Evolutionary conservation across 2,888 invertebrate genomes (phyloP).

Genomic region (Caradrina clavipalpis): DNA sequence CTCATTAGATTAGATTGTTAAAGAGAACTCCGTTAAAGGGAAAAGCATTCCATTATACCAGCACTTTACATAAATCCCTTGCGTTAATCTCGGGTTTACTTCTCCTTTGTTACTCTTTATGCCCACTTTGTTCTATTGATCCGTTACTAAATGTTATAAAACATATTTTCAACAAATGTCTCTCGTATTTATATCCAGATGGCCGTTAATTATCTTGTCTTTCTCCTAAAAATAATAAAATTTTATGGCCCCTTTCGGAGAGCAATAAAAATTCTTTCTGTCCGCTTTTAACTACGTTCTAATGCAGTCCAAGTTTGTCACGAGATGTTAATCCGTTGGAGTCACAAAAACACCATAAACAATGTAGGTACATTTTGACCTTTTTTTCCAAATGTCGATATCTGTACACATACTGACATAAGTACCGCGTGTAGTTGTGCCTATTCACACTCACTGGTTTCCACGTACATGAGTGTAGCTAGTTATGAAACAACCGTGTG

Average conservation of each 20-base stretch:
- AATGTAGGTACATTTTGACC: slow-evolving; percentile 56
- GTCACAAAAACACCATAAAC: slow-evolving; percentile 75
- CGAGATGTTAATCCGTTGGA: slow-evolving; percentile 78
- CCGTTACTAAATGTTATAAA: slow-evolving; percentile 54
- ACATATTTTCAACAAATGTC: slow-evolving; percentile 60
- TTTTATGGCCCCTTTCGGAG: slow-evolving; percentile 80
- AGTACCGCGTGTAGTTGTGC: slow-evolving; percentile 59
- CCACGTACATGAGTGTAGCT: slow-evolving; percentile 62
- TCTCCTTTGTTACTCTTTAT: slow-evolving; percentile 26
- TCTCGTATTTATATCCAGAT: slow-evolving; percentile 65
- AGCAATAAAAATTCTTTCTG: slow-evolving; percentile 85
- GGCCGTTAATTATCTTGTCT: slow-evolving; percentile 77
- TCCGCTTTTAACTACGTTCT: slow-evolving; percentile 80
- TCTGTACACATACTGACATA: slow-evolving; percentile 50
- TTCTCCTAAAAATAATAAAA: slow-evolving; percentile 78
- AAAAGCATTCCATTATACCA: slow-evolving; percentile 41
- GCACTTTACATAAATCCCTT: slow-evolving; percentile 25
- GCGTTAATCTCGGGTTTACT: slow-evolving; percentile 34
- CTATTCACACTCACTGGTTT: slow-evolving; percentile 71
- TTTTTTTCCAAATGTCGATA: slow-evolving; percentile 70
- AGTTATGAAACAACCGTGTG: slow-evolving; percentile 79
- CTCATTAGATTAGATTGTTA: slow-evolving; percentile 64
- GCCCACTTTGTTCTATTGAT: slow-evolving; percentile 33
- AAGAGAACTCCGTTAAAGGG: slow-evolving; percentile 52
- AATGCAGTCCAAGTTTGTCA: slow-evolving; percentile 75